These are phyloP conservation scores for Callitettix versicolor DNA, from an alignment of 1,140 invertebrate genomes.

Conservation along the genomic window DNA sequence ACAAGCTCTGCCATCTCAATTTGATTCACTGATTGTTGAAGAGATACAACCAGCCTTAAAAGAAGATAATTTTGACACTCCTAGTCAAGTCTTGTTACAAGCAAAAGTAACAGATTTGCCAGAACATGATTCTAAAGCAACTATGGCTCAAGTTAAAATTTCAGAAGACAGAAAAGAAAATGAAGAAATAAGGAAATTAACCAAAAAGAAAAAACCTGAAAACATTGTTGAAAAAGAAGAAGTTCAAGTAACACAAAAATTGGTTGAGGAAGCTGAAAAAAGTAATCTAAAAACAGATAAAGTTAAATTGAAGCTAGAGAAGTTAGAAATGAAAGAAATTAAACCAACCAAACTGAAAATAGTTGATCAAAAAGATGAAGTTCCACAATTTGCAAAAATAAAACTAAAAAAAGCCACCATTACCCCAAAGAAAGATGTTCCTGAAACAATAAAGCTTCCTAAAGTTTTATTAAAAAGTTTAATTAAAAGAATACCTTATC, in stretches of 20 bases:
- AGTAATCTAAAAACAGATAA: slow-evolving; percentile 24
- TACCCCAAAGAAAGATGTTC: slow-evolving; percentile 38
- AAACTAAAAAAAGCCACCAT: slow-evolving; percentile 49
- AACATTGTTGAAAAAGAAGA: slow-evolving; percentile 31
- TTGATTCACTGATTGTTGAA: background rate
- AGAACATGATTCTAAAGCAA: too few relatives aligned
- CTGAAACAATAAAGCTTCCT: slow-evolving; percentile 37
- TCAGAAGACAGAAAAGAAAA: slow-evolving; percentile 21
- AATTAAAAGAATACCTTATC: slow-evolving; percentile 39
- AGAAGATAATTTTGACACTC: background rate
- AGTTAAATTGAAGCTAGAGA: slow-evolving; percentile 21
- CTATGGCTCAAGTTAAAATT: too few relatives aligned
- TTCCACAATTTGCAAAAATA: slow-evolving; percentile 44
- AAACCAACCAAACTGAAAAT: slow-evolving; percentile 24
- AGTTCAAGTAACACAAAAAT: slow-evolving; percentile 27
- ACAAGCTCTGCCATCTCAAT: slow-evolving; percentile 24
- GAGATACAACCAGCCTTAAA: slow-evolving; percentile 22
- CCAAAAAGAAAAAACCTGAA: slow-evolving; percentile 22
- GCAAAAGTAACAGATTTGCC: too few relatives aligned
- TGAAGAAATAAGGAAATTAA: slow-evolving; percentile 25
- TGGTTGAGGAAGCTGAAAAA: slow-evolving; percentile 20
- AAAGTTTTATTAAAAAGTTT: slow-evolving; percentile 54
- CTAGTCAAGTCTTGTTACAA: too few relatives aligned
- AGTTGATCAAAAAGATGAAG: slow-evolving; percentile 28
- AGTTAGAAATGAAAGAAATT: slow-evolving; percentile 24